Base-by-base conservation (phyloP, 2,888 invertebrate genomes). In the Stenichneumon culpator region DNA sequence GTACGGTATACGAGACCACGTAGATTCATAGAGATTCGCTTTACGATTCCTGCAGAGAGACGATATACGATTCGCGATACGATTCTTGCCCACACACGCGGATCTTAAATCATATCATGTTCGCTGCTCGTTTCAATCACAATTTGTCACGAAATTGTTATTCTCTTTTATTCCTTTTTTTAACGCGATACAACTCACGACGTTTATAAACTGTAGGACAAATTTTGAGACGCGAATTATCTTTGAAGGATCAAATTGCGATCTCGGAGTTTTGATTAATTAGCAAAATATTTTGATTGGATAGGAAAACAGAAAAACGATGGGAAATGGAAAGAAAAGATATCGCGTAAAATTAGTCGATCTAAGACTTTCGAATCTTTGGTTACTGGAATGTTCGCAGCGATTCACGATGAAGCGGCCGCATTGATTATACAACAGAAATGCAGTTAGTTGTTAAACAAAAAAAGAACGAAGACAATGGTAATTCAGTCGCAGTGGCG, bases 351-450 rank as follows among this genome's bases (percentile, higher is more conserved):
- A 39, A 39, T 65, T 32, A 11, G 19, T 4, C 7, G n/a, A 44
- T 25, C 4, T 74, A 22, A 74, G n/a, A 75, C 32, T 65, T 25
- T 39, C 19, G 14, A 52, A 39, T 36, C 5, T 39, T 16, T 19
- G 36, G 47, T 67, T 67, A 2, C 14, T 19, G 16, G 9, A 52
- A 52, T 16, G 52, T 14, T 60, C 60, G 16, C 6, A 1, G 22
- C 25, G 36, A 28, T 28, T 54, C 11, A n/a, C 52, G 32, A 54
- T 11, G 60, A 16, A 14, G 25, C 2, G 5, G n/a, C 60, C 22
- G 72, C n/a, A 78, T 82, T 78, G 78, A 73, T 82, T 82, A 73
- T 78, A 68, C 78, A 68, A 82, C 73, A 60, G 68, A 68, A 73
- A 39, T 57, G 63, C 74, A 69, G 74, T 79, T n/a, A 39, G 32